A percentile compares a stretch with the other conserved stretches of the same genome.
Conservation (phyloP, 1,140 invertebrate species). For the Drosophila oshimai region DNA sequence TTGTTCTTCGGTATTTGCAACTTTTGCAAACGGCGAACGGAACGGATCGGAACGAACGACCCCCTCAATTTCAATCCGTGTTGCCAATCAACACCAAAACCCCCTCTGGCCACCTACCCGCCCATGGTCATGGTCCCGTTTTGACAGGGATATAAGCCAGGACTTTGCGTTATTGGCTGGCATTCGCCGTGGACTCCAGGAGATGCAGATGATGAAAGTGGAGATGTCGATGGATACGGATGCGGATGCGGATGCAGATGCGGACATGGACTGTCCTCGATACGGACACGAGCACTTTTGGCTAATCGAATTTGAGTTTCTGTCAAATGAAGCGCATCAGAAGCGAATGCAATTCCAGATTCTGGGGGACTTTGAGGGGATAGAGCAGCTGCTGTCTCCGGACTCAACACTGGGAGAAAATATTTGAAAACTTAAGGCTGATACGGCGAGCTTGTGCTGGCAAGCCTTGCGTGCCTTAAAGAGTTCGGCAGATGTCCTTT, state of each 20-base stretch:
- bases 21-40: not conserved
- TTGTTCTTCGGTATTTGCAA: constrained; percentile 42
- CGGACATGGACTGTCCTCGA: not conserved
- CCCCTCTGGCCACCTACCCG: constrained; percentile 1
- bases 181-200: constrained; percentile 23
- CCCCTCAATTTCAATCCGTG: not conserved
- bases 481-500: too few species aligned
- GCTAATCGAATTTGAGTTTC: constrained; percentile 69
- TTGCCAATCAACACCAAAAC: constrained; percentile 41
- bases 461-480: too few species aligned
- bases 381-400: not conserved
- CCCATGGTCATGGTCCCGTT: constrained; percentile 4
- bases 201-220: not conserved
- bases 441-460: too few species aligned
- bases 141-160: constrained; percentile 58
- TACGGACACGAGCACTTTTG: constrained; percentile 39
- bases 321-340: constrained; percentile 54
- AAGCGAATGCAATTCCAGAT: constrained; percentile 45
- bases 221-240: not conserved
- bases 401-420: not conserved
- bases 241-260: constrained; percentile 11
- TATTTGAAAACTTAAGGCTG: not conserved
- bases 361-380: constrained; percentile 1
- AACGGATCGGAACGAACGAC: too few species aligned
- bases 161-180: constrained; percentile 48